A percentile compares a stretch with the other conserved stretches of the same genome.
These are phyloP conservation scores for Hypanus sabinus DNA, from an alignment of 2,113 vertebrate genomes.

Conservation along the genomic window DNA sequence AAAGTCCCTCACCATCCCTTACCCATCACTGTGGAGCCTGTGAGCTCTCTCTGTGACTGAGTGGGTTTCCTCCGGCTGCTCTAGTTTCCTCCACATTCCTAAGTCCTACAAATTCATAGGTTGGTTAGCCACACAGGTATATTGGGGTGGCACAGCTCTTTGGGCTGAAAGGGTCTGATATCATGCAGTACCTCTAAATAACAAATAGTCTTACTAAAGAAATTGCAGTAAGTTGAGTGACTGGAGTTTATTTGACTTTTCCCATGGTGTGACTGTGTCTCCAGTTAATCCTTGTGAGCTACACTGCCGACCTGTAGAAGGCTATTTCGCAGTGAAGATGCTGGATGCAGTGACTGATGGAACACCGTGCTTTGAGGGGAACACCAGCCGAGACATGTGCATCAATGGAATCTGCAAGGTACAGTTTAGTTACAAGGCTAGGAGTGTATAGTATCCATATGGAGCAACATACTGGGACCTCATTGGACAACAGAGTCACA, in stretches of 20 bases:
- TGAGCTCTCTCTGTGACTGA: too few relatives aligned
- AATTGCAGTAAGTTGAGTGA: too few relatives aligned
- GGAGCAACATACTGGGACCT: background rate
- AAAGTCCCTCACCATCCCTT: too few relatives aligned
- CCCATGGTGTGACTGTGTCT: background rate
- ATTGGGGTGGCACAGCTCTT: too few relatives aligned
- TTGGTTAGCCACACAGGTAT: too few relatives aligned
- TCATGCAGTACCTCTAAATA: too few relatives aligned
- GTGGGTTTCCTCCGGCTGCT: too few relatives aligned
- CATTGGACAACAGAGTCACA: background rate
- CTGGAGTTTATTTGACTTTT: background rate
- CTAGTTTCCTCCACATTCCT: too few relatives aligned
- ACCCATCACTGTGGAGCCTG: too few relatives aligned
- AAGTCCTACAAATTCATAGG: too few relatives aligned
- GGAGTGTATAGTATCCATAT: background rate
- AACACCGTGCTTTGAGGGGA: slow-evolving; percentile 72
- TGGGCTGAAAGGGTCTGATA: too few relatives aligned
- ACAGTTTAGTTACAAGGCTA: slow-evolving; percentile 31
- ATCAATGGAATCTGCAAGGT: slow-evolving; percentile 95
- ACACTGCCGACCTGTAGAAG: slow-evolving; percentile 74
- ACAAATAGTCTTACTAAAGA: too few relatives aligned
- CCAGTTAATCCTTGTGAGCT: slow-evolving; percentile 84
- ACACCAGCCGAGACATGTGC: slow-evolving; percentile 71
- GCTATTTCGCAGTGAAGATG: slow-evolving; percentile 78
- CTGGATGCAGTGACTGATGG: slow-evolving; percentile 75